A percentile compares a stretch with the other conserved stretches of the same genome.
These are phyloP conservation scores for Sapayoa aenigma DNA, from an alignment of 2,113 vertebrate genomes.

Conservation along the genomic window DNA sequence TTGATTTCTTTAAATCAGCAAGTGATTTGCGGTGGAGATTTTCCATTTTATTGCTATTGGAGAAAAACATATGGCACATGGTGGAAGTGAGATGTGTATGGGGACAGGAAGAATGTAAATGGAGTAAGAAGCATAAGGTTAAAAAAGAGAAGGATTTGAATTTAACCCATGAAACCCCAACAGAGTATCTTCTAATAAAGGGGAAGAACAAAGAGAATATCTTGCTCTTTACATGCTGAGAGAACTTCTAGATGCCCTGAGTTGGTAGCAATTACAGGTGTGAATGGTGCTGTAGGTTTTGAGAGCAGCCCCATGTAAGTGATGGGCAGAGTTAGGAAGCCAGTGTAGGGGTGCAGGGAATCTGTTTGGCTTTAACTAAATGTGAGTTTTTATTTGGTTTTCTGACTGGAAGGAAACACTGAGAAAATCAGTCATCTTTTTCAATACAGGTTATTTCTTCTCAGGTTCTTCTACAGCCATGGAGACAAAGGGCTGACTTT, in stretches of 20 bases:
- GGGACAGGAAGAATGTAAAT: not conserved
- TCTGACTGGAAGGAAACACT: not conserved
- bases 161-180: not conserved
- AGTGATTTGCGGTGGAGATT: not conserved
- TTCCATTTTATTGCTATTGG: not conserved
- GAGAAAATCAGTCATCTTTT: not conserved
- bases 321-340: not conserved
- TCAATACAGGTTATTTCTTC: not conserved
- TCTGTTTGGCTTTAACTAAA: not conserved
- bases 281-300: not conserved
- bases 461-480: not conserved
- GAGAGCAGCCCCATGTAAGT: not conserved
- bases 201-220: not conserved
- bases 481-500: not conserved
- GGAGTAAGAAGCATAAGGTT: not conserved
- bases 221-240: not conserved
- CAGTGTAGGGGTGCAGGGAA: accelerated
- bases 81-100: not conserved
- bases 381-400: not conserved
- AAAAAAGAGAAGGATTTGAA: not conserved
- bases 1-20: not conserved
- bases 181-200: not conserved
- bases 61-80: not conserved
- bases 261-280: not conserved
- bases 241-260: not conserved